phyloP scores from a whole-genome alignment of 2,113 vertebrate genomes.

The Mugil cephalus region DNA sequence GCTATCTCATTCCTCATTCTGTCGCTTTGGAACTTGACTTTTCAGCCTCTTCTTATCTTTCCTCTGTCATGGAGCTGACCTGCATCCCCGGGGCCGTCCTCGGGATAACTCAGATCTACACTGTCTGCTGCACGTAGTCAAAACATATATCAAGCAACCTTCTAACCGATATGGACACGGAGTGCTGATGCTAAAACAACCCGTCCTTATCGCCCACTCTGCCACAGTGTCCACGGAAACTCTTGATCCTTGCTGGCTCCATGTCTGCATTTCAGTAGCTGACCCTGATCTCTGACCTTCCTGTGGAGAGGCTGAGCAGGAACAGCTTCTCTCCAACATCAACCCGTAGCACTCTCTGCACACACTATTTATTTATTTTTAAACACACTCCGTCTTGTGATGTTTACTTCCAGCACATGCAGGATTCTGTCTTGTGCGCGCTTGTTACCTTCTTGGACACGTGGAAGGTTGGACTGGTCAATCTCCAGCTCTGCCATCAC shows the following conservation, averaged over 20 bases:
- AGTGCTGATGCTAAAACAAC: not conserved
- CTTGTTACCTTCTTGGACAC: slow-evolving; percentile 83
- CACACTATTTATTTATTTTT: not conserved
- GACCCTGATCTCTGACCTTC: slow-evolving; percentile 42
- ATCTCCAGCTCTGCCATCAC: slow-evolving; percentile 85
- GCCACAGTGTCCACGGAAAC: not conserved
- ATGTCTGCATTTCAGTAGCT: slow-evolving; percentile 26
- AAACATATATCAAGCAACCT: slow-evolving; percentile 13
- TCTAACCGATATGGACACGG: slow-evolving; percentile 7
- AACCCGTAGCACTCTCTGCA: not conserved
- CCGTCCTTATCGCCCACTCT: not conserved
- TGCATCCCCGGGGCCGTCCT: not conserved
- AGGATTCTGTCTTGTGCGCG: not conserved
- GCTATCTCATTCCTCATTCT: slow-evolving; percentile 40
- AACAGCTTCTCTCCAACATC: slow-evolving; percentile 15
- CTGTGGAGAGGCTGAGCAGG: slow-evolving; percentile 9
- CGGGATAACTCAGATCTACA: not conserved
- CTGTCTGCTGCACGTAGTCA: slow-evolving; percentile 13
- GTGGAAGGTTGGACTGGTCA: slow-evolving; percentile 83
- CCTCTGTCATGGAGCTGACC: not conserved
- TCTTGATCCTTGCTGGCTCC: not conserved
- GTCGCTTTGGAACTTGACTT: not conserved
- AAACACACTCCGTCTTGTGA: too few relatives aligned
- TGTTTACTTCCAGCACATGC: not conserved
- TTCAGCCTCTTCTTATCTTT: too few relatives aligned